Evolutionary conservation across 2,797 vertebrate species (phyloP), one percentile per base, ranked within the genome.

Genomic region (Trachops cirrhosus): DNA sequence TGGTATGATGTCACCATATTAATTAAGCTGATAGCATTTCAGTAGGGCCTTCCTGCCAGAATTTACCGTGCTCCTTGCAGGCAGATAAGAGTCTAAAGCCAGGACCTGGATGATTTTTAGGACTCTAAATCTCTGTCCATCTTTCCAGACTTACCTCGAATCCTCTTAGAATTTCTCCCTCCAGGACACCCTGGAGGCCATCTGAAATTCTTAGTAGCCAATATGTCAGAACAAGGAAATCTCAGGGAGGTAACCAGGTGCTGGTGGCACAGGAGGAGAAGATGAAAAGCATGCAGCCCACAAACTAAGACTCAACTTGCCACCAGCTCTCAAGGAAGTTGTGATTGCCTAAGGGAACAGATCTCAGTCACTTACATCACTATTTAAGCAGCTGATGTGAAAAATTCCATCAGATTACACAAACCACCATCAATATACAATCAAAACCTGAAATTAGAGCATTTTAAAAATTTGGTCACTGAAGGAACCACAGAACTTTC

Each of bases 1-100:
- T 85, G 73, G 86, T 91, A 86, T 96, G 87, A 95, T 82, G 84
- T 96, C 95, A 96, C 32, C 75, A 48, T 50, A 89, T 96, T 93
- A 92, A 95, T 97, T 94, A 96, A 22, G 59, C n/a, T 94, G 62
- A 96, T 54, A 87, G 32, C 52, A 87, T 96, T 96, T 96, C 79
- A 70, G 54, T 82, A n/a, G 44, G 32, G 29, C 32, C 52, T 82
- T 64, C 32, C 32, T 26, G 18, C 29, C 87, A 91, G 83, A 73
- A 95, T 90, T 79, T 68, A 68, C 41, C 54, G 34, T 89, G 50
- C 46, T 97, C 92, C 71, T 44, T 15, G 0, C 18, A 73, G 39
- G 34, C 59, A 95, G 79, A 84, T 15, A 44, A 37, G 89, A 86
- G 80, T 95, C 44, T 86, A 29, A 96, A 96, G 80, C 44, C 74